A percentile compares a stretch with the other conserved stretches of the same genome.
Evolutionary conservation across 37 sponge, comb jelly and placozoan genomes (phyloP).

Genomic region (Aplysina aerophoba): DNA sequence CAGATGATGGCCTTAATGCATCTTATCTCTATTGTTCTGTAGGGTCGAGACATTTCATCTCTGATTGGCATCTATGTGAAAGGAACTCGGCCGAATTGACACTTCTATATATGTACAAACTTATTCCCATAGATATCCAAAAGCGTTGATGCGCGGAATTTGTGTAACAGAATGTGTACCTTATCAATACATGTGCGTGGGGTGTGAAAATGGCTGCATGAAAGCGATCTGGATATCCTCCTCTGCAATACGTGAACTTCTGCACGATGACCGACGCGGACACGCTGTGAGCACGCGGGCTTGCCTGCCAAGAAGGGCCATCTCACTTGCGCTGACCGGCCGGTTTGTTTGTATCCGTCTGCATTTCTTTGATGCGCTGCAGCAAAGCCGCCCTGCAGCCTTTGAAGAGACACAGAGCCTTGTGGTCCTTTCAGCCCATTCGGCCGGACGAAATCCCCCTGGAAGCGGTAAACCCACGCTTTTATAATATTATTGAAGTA

Average conservation of each 20-base stretch:
- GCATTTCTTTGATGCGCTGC: too few relatives aligned
- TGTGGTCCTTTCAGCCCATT: conserved; percentile 61
- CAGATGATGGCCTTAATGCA: too few relatives aligned
- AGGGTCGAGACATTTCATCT: conserved; percentile 57
- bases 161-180: neutral
- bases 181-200: neutral
- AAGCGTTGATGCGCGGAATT: neutral
- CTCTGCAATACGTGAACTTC: too few relatives aligned
- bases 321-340: too few relatives aligned
- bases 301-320: too few relatives aligned
- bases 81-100: neutral
- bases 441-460: conserved; percentile 63
- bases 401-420: conserved; percentile 54
- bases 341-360: too few relatives aligned
- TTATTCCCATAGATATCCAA: too few relatives aligned
- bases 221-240: too few relatives aligned
- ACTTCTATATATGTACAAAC: too few relatives aligned
- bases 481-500: neutral
- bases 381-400: neutral
- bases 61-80: conserved; percentile 43
- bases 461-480: conserved; percentile 34
- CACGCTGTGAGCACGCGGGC: too few relatives aligned
- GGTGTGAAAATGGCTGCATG: neutral
- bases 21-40: too few relatives aligned
- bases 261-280: too few relatives aligned